A percentile compares a stretch with the other conserved stretches of the same genome.
phyloP scores from a whole-genome alignment of 2,797 vertebrate species.

The Knipowitschia caucasica region DNA sequence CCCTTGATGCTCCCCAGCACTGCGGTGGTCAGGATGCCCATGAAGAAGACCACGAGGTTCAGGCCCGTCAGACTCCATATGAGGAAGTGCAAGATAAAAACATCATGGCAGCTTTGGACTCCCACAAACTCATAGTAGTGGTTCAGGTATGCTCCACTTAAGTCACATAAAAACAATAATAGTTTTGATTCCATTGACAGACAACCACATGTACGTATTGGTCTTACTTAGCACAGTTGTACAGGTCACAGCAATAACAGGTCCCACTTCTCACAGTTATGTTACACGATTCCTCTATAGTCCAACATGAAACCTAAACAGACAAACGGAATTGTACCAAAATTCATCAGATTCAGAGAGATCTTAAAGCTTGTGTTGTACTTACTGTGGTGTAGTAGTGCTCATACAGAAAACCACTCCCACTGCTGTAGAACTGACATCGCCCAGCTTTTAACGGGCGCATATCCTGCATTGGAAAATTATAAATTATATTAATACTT shows the following conservation, averaged over 20 bases:
- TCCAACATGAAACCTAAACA: conserved; percentile 68
- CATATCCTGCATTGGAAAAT: conserved; percentile 60
- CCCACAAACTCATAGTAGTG: conserved; percentile 77
- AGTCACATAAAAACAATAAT: background rate
- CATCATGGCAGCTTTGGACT: conserved; percentile 71
- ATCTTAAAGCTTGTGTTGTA: conserved; percentile 1
- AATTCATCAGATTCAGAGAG: background rate
- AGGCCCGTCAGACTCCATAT: conserved; percentile 66
- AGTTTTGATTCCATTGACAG: background rate
- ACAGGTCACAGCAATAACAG: conserved; percentile 79
- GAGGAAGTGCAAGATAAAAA: conserved; percentile 63
- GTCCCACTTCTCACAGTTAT: conserved; percentile 70
- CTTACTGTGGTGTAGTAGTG: conserved; percentile 71
- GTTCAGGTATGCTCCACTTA: conserved; percentile 72
- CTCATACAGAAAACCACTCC: conserved; percentile 70
- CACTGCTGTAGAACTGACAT: conserved; percentile 75
- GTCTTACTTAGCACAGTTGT: conserved; percentile 75
- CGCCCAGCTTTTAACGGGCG: conserved; percentile 70
- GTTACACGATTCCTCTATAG: conserved; percentile 63
- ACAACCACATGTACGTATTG: background rate
- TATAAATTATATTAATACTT: too few species aligned
- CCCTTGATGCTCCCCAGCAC: conserved; percentile 71
- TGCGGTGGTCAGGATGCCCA: conserved; percentile 66
- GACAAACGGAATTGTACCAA: background rate
- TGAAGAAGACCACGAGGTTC: conserved; percentile 68